Base-by-base conservation (phyloP, 2,113 vertebrate species). In the Scartelaos histophorus region DNA sequence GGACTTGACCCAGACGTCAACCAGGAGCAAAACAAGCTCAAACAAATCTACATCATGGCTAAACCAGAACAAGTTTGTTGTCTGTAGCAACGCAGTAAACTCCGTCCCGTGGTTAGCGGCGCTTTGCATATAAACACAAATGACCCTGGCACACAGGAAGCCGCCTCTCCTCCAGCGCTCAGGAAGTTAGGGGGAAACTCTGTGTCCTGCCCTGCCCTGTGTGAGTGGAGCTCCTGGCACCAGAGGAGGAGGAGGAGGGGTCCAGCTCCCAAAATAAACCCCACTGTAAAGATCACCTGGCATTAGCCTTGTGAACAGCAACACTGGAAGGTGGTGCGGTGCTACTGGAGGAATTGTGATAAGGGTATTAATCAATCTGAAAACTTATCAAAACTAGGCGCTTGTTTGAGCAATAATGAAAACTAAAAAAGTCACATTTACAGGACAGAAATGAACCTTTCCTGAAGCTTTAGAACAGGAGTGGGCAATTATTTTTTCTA, bases 261-360 rank as follows among this genome's bases (percentile, higher is more conserved):
- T 35, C 9, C 21, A 73, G 77, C 76, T 86, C 78, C 79, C 43
- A 88, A 91, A 91, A 92, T 90, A 91, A 79, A 86, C 58, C 76
- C 71, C 69, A 58, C 73, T 57, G 71, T 57, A 73, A 17, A 58
- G 78, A 73, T 90, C 88, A 92, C 85, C 88, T 87, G 90, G 76
- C 67, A 7, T 73, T 82, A 76, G 68, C 82, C 88, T 85, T 83
- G 85, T 90, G 83, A 78, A 53, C 84, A 66, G 75, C 72, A 60
- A 13, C 46, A 47, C 3, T 47, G 15, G 5, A 47, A 47, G 38
- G 38, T 43, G 38, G 7, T 43, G 38, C 1, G 38, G 7, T 43
- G 38, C 38, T 43, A 9, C 38, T 43, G 38, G 38, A 43, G 38
- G 38, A 10, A 43, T 10, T 43, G 38, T 43, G 38, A 43, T 43